phyloP scores from a whole-genome alignment of 2,797 vertebrate species.

The Anas acuta region DNA sequence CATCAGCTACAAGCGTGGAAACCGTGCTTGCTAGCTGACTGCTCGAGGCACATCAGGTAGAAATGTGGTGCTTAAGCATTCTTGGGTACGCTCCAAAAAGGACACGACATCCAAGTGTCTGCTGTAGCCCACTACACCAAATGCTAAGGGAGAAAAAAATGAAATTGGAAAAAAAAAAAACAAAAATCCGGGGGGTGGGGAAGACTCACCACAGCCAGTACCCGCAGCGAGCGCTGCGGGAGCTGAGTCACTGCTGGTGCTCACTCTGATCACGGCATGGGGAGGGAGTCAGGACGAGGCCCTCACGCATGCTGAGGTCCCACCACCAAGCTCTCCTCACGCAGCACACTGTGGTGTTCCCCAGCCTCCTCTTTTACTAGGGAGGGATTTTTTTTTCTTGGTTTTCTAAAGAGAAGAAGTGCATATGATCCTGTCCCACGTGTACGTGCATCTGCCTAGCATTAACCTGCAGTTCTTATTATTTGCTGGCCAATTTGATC shows the following conservation, averaged over 20 bases:
- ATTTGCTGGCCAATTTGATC: not conserved
- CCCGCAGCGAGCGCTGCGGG: not conserved
- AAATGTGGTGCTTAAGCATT: not conserved
- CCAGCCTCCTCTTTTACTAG: not conserved
- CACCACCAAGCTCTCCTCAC: not conserved
- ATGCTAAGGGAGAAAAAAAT: constrained; percentile 21
- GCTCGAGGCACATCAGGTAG: not conserved
- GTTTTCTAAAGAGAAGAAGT: not conserved
- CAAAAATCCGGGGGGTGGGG: not conserved
- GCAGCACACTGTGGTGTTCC: not conserved
- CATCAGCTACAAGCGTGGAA: not conserved
- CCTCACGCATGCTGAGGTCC: not conserved
- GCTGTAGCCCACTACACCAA: not conserved
- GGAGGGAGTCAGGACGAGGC: not conserved
- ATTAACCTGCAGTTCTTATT: not conserved
- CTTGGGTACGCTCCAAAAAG: not conserved
- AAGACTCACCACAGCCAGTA: constrained; percentile 3
- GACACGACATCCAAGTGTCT: not conserved
- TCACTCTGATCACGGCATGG: not conserved
- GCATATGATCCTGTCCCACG: not conserved
- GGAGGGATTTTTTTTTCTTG: not conserved
- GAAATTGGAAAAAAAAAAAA: not conserved
- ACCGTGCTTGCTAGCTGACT: not conserved
- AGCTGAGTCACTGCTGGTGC: not conserved
- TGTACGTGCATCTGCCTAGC: not conserved